Evolutionary conservation across 2,888 invertebrate species (phyloP).

Genomic region (Lithophane ornitopus): DNA sequence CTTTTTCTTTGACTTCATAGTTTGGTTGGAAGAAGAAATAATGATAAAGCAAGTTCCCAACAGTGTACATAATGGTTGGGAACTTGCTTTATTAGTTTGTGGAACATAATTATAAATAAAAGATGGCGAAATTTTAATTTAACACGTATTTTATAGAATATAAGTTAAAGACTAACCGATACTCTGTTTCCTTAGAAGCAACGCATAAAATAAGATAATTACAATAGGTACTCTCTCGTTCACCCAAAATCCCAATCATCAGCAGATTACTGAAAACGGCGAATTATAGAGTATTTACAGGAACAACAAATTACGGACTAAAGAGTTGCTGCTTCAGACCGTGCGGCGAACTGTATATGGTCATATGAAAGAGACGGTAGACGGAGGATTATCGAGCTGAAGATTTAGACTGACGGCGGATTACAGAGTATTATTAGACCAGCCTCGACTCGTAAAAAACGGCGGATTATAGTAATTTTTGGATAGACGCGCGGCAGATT

Average conservation of each 20-base stretch:
- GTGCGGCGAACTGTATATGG: background rate
- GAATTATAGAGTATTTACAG: background rate
- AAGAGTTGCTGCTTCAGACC: background rate
- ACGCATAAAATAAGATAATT: no score
- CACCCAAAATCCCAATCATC: background rate
- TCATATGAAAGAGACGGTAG: background rate
- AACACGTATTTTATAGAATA: no score
- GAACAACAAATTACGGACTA: background rate
- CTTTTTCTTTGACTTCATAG: constrained; percentile 38
- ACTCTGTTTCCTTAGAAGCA: no score
- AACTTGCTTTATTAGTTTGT: background rate
- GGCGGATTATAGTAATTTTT: no score
- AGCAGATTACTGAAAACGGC: background rate
- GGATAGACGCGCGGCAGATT: no score
- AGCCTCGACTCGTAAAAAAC: background rate
- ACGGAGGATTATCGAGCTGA: background rate
- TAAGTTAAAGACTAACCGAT: no score
- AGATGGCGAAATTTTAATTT: background rate
- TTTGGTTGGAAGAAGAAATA: constrained; percentile 11
- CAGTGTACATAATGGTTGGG: background rate
- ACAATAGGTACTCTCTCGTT: background rate
- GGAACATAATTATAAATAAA: background rate
- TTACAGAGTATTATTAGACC: background rate
- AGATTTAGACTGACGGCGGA: background rate
- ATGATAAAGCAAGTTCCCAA: background rate